phyloP scores from a whole-genome alignment of 2,888 invertebrate genomes.

The Villa cingulata region DNA sequence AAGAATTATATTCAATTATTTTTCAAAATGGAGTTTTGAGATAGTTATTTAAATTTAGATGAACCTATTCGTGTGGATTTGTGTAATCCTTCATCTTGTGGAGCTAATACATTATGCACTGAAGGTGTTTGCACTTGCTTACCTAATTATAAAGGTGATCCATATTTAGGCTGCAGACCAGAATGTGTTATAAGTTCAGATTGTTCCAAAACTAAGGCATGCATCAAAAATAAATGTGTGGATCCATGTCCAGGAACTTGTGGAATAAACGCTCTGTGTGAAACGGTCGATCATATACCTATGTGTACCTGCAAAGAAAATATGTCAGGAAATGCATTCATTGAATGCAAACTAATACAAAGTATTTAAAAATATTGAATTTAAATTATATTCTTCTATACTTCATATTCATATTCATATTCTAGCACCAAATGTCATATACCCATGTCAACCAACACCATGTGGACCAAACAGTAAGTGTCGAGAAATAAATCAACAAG shows the following conservation, averaged over 20 bases:
- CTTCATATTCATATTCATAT: slow-evolving; percentile 5
- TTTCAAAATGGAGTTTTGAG: too few species aligned
- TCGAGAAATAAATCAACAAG: slow-evolving; percentile 52
- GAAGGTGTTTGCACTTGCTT: slow-evolving; percentile 51
- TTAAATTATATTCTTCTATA: background rate
- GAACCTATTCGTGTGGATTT: slow-evolving; percentile 39
- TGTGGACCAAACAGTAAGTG: slow-evolving; percentile 70
- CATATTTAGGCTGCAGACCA: slow-evolving; percentile 62
- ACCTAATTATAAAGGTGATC: slow-evolving; percentile 58
- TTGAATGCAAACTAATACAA: slow-evolving; percentile 37
- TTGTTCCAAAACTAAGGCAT: slow-evolving; percentile 55
- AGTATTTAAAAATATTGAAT: slow-evolving; percentile 19
- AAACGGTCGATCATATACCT: slow-evolving; percentile 62
- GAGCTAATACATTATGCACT: slow-evolving; percentile 55
- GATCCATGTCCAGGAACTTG: slow-evolving; percentile 71
- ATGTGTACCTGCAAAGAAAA: slow-evolving; percentile 59
- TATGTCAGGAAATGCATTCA: slow-evolving; percentile 60
- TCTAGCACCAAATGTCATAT: slow-evolving; percentile 30
- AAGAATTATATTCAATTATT: slow-evolving; percentile 15
- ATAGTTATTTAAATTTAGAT: background rate
- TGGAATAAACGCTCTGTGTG: slow-evolving; percentile 59
- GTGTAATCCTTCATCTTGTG: slow-evolving; percentile 65
- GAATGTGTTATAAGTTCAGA: slow-evolving; percentile 67
- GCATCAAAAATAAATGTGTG: slow-evolving; percentile 56
- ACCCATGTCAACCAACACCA: slow-evolving; percentile 47